Base-by-base conservation (phyloP, 1,140 invertebrate genomes). In the Calephelis nemesis region DNA sequence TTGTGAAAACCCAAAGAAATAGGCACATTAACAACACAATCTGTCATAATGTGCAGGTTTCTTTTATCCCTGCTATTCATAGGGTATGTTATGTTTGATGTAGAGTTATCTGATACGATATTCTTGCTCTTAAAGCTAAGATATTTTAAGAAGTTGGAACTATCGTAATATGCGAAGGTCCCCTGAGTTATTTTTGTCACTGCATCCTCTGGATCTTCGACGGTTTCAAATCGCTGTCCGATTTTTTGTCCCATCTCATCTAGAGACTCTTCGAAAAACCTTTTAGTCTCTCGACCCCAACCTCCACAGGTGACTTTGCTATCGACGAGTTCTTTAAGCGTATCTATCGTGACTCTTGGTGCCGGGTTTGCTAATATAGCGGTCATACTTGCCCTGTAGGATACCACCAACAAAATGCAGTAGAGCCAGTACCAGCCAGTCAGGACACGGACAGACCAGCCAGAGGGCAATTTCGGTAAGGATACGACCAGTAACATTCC, bases 371-470 rank as follows among this genome's bases (percentile, higher is more conserved):
- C 95, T 47, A 97, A 85, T 52, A 96, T 95, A 0, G 96, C 96
- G 0, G 96, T 97, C 93, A 97, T 95, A 70, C 96, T 97, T 0
- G 96, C 96, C 79, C 95, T 85, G 82, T 97, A 97, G 5, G 94
- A 93, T 5, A 96, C 95, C 0, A 95, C 94, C 40, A 97, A 93
- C 6, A 97, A 89, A 65, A 97, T 94, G 76, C 95, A 96, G 77
- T 97, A 97, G 0, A 97, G 80, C 96, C 96, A 97, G 88, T 96
- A 97, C 94, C 96, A 97, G 2, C 96, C 96, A 15, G 96, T 96
- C 10, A 97, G 91, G 12, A 97, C 84, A 47, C 96, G 91, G 49
- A 97, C 85, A 0, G 96, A 95, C 96, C 96, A 97, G 39, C 94
- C 95, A 9, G 92, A 92, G 0, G 96, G 96, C 69, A 97, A 87